Base-by-base conservation (phyloP, 2,888 invertebrate genomes). In the Plebejus melissa region DNA sequence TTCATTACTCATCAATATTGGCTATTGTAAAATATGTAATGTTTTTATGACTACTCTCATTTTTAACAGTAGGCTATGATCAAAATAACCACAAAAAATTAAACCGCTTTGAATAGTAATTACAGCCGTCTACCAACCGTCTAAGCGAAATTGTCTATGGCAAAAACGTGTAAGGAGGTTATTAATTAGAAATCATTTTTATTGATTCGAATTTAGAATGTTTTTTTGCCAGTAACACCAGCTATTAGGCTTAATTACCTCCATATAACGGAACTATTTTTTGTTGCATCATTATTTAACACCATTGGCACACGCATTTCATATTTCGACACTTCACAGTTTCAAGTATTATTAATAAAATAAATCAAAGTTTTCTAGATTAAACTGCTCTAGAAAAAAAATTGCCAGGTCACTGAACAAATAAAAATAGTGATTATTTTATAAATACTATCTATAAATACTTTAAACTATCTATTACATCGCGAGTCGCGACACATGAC, bases 101-200 rank as follows among this genome's bases (percentile, higher is more conserved):
- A 70, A 70, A 41, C 13, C n/a, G 4, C 41, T 70, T 22, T 41
- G n/a, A n/a, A 41, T 22, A 9, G 28, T 70, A 70, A 70, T 70
- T 70, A 70, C 70, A 9, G 1, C n/a, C 6, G 70, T 70, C 70
- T 70, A 41, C 41, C 70, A n/a, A 22, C n/a, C 9, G 70, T 70
- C 70, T 70, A 6, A 65, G 60, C 65, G 32, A 65, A 32, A 32
- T 65, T 16, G 65, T 65, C 65, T 41, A 4, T 70, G 38, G 70
- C 22, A 70, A 70, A 70, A 70, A 41, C 9, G 28, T 70, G 38
- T n/a, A 38, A 69, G 16, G 36, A 69, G 70, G 22, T 70, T n/a
- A 41, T 70, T 70, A 70, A 28, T 70, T 22, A 4, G 9, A n/a
- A 41, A 70, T 9, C 7, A 41, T 69, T 69, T 70, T 70, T 70